Conservation (phyloP, 2,797 vertebrate species). For the Aeoliscus strigatus region DNA sequence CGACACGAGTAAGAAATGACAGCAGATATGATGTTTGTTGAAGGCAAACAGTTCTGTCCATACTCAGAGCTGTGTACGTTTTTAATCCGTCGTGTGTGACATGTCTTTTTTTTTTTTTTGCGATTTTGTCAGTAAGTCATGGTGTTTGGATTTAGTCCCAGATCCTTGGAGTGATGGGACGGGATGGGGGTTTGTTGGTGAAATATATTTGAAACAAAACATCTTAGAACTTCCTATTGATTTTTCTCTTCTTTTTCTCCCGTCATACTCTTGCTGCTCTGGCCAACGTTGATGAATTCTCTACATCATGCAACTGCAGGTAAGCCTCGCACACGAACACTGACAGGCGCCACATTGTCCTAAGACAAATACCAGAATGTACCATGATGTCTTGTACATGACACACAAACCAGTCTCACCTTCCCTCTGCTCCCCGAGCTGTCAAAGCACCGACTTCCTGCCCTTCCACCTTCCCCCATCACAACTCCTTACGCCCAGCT, state of each 20-base stretch:
- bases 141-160: slow-evolving; percentile 1
- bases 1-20: neutral
- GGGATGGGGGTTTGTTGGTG: slow-evolving; percentile 4
- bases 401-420: slow-evolving; percentile 8
- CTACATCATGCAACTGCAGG: slow-evolving; percentile 45
- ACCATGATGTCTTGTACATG: slow-evolving; percentile 1
- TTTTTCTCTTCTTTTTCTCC: slow-evolving; percentile 33
- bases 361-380: neutral
- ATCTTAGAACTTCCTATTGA: slow-evolving; percentile 35
- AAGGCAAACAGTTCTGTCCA: slow-evolving; percentile 1
- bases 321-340: slow-evolving; percentile 31
- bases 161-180: neutral
- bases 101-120: no score
- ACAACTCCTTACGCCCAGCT: slow-evolving; percentile 30
- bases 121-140: neutral
- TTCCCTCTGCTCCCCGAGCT: slow-evolving; percentile 15
- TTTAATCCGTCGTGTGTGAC: no score
- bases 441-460: slow-evolving; percentile 18
- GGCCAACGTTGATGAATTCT: slow-evolving; percentile 27
- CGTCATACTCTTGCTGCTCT: slow-evolving; percentile 7
- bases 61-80: no score
- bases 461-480: slow-evolving; percentile 15
- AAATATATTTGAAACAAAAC: slow-evolving; percentile 28
- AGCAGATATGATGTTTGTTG: slow-evolving; percentile 7
- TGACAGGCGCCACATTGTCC: slow-evolving; percentile 1